Percentiles rank a stretch among this genome's conserved stretches.
Conservation (phyloP, 2,113 vertebrate genomes). For the Engraulis encrasicolus region DNA sequence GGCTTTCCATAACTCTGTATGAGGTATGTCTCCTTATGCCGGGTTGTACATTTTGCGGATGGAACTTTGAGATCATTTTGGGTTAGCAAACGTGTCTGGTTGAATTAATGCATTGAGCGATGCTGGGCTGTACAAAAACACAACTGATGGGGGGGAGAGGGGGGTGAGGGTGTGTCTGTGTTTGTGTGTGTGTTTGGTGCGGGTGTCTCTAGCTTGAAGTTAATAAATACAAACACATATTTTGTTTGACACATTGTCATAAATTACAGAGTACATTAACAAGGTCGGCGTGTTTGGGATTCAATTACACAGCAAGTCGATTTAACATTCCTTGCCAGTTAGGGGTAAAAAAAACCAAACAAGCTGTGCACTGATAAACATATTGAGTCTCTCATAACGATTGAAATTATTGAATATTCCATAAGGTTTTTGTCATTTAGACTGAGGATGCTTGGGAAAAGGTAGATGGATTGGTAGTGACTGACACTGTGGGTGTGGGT, state of each 20-base stretch:
- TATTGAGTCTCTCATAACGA: slow-evolving; percentile 27
- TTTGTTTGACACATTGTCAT: slow-evolving; percentile 21
- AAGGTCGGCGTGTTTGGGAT: slow-evolving; percentile 24
- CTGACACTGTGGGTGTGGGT: background rate
- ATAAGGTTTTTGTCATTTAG: background rate
- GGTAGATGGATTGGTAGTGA: background rate
- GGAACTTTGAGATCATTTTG: background rate
- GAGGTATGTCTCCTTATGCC: too few species aligned
- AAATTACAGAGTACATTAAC: slow-evolving; percentile 30
- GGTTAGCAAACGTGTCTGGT: background rate
- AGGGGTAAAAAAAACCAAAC: background rate
- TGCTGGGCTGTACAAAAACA: background rate
- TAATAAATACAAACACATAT: background rate
- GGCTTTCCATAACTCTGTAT: background rate
- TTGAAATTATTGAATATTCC: background rate
- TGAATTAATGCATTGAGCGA: background rate
- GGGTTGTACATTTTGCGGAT: too few species aligned
- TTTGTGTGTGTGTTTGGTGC: too few species aligned
- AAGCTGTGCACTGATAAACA: slow-evolving; percentile 26
- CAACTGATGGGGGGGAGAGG: slow-evolving; percentile 10
- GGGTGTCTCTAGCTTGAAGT: background rate
- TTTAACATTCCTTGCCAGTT: slow-evolving; percentile 25
- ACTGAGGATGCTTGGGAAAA: background rate
- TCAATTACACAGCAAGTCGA: slow-evolving; percentile 41
- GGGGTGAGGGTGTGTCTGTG: too few species aligned